These are phyloP conservation scores for Strix aluco DNA, from an alignment of 2,113 vertebrate genomes.

Conservation along the genomic window DNA sequence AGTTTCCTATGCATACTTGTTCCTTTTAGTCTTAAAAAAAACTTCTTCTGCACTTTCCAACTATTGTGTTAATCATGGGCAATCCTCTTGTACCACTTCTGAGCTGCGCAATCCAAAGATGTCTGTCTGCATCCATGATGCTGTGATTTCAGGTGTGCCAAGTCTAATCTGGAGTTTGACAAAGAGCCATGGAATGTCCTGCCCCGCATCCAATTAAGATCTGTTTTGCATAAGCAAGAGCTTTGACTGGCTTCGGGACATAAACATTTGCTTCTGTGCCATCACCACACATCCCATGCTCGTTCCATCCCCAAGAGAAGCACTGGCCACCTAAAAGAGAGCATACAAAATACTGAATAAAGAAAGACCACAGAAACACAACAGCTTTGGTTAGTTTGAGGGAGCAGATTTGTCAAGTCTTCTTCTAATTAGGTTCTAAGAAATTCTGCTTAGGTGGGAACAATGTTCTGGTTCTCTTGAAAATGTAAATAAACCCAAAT, in stretches of 20 bases:
- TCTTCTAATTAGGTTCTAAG: neutral
- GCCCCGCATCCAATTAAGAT: conserved; percentile 89
- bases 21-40: neutral
- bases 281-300: conserved; percentile 93
- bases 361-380: neutral
- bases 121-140: neutral
- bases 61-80: neutral
- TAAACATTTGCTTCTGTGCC: conserved; percentile 76
- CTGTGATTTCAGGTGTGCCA: neutral
- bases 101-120: neutral
- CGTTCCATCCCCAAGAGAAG: conserved; percentile 95
- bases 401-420: neutral
- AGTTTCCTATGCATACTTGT: accelerated
- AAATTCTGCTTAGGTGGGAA: neutral
- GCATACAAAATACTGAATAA: neutral
- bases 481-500: neutral
- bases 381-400: neutral
- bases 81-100: neutral
- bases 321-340: conserved; percentile 76
- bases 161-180: conserved; percentile 24
- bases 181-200: conserved; percentile 89
- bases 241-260: conserved; percentile 73
- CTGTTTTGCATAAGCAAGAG: conserved; percentile 38
- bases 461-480: neutral
- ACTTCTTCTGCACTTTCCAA: neutral